Evolutionary conservation across 2,113 vertebrate species (phyloP), one percentile per base, ranked within the genome.

Genomic region (Salvelinus sp.): DNA sequence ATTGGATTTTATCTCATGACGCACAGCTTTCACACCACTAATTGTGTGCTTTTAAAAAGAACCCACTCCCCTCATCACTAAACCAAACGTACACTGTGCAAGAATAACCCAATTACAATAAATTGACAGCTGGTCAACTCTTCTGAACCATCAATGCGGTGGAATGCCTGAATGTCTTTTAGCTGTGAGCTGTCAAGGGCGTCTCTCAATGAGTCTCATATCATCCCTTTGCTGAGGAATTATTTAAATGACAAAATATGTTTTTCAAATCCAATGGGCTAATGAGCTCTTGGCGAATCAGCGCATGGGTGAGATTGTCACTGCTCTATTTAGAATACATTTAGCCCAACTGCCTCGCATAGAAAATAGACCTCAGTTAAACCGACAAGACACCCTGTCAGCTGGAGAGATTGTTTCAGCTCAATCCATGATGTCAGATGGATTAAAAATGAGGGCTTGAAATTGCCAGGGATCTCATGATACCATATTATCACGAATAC

Each of bases 371-470:
- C 72, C 13, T 77, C 25, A 70, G 63, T 79, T 76, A 86, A 79
- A 67, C 50, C 79, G 82, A 82, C 83, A 80, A 79, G 38, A 2
- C 9, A 44, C 9, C 9, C 38, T 44, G 38, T 10, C 38, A 44
- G 77, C 85, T 79, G 78, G 83, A 88, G 84, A 69, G 82, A 86
- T 91, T 90, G 90, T 91, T 90, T 82, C 82, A 70, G 0, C 80
- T 83, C 80, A 91, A 88, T 91, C 88, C 48, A 54, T 54, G 82
- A 79, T 89, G 90, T 91, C 91, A 90, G 82, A 88, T 83, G 85
- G 88, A 91, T 92, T 90, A 90, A 90, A 92, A 90, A 75, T 7
- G 7, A 10, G 38, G 38, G 2, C 7, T 44, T 44, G 9, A 9
- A 44, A 44, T 44, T 44, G 38, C 38, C 9, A 44, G 38, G 38